A percentile compares a stretch with the other conserved stretches of the same genome.
Evolutionary conservation across 2,888 invertebrate genomes (phyloP).

Genomic region (Netelia inedita): DNA sequence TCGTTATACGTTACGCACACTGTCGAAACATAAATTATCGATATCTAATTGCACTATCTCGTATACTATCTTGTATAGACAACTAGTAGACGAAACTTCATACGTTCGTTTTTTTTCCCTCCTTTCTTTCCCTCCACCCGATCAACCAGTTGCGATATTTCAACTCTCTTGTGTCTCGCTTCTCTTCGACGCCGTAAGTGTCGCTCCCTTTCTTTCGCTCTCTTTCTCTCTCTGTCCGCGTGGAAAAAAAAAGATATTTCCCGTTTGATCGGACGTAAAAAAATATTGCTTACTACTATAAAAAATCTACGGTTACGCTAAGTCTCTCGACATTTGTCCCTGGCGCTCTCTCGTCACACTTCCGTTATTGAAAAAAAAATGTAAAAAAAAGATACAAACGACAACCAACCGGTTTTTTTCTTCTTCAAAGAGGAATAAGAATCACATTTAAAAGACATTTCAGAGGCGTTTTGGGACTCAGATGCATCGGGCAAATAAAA

Average conservation of each 20-base stretch:
- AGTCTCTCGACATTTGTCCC: constrained; percentile 40
- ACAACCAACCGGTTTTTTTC: constrained; percentile 5
- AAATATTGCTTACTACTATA: constrained; percentile 71
- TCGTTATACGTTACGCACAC: constrained; percentile 42
- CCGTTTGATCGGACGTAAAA: constrained; percentile 64
- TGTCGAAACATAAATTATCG: constrained; percentile 65
- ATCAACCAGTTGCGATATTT: constrained; percentile 5
- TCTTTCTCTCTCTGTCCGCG: constrained; percentile 15
- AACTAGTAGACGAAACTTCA: constrained; percentile 67
- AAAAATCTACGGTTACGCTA: constrained; percentile 65
- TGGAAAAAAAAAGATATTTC: constrained; percentile 51
- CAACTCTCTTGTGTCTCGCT: constrained; percentile 27
- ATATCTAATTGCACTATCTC: constrained; percentile 72
- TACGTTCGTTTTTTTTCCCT: constrained; percentile 14
- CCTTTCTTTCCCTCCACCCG: background rate
- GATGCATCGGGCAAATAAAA: background rate
- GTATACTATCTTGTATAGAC: constrained; percentile 67
- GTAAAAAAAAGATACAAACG: no score
- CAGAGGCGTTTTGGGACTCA: background rate
- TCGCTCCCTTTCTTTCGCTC: constrained; percentile 17
- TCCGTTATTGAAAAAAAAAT: background rate
- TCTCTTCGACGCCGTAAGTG: constrained; percentile 35
- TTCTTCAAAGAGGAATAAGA: constrained; percentile 6
- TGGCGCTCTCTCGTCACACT: constrained; percentile 20
- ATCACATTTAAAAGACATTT: background rate